Evolutionary conservation across 2,113 vertebrate genomes (phyloP).

Genomic region (Dicerorhinus sumatrensis): DNA sequence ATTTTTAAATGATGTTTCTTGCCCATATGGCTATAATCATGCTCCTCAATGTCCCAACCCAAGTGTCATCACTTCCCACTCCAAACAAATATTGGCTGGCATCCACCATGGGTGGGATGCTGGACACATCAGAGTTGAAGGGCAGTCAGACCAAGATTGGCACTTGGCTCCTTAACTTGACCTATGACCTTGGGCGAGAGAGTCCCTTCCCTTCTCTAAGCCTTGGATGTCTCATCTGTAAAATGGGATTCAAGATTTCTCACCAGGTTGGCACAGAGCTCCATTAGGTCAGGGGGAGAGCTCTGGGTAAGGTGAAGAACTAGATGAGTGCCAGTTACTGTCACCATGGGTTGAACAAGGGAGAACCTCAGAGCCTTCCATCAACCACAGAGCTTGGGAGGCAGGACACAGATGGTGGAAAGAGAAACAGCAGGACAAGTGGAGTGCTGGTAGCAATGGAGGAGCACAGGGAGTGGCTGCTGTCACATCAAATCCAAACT

Average conservation of each 20-base stretch:
- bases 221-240: neutral
- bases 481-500: neutral
- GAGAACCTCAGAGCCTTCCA: neutral
- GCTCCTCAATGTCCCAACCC: neutral
- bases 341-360: neutral
- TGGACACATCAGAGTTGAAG: neutral
- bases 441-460: fast-evolving
- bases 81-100: neutral
- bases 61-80: neutral
- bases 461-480: too few species aligned
- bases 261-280: neutral
- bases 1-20: neutral
- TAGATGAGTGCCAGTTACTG: fast-evolving
- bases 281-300: neutral
- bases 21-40: too few species aligned
- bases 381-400: neutral
- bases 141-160: neutral
- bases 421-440: neutral
- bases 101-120: fast-evolving
- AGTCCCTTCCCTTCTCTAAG: neutral
- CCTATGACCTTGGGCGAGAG: neutral
- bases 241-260: neutral
- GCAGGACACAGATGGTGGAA: neutral
- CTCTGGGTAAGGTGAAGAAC: neutral
- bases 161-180: neutral